These are phyloP conservation scores for Microvelia longipes DNA, from an alignment of 1,140 invertebrate species.

Conservation along the genomic window DNA sequence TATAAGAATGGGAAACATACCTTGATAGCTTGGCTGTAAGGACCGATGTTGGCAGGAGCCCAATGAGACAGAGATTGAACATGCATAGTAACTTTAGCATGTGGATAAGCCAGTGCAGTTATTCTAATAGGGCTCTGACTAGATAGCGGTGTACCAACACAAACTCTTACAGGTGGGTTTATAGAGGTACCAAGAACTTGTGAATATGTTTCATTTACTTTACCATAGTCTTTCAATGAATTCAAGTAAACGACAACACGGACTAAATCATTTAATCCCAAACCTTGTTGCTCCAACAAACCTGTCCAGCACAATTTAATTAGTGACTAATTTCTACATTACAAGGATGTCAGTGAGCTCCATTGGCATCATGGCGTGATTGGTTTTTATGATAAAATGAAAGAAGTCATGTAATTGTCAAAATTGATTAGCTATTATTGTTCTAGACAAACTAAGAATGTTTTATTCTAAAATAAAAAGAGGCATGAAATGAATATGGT, in stretches of 20 bases:
- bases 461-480: no score
- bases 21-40: constrained; percentile 81
- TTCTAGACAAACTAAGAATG: no score
- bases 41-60: constrained; percentile 89
- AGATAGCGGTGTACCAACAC: constrained; percentile 64
- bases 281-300: constrained; percentile 38
- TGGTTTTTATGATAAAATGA: constrained; percentile 8
- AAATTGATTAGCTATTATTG: no score
- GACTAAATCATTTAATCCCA: constrained; percentile 51
- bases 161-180: constrained; percentile 77
- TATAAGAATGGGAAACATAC: no score
- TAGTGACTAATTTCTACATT: no score
- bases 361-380: background rate
- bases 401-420: constrained; percentile 42
- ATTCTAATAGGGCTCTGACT: constrained; percentile 54
- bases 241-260: constrained; percentile 65
- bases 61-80: constrained; percentile 89
- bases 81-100: constrained; percentile 61
- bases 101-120: constrained; percentile 53
- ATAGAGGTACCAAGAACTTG: constrained; percentile 53
- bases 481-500: no score
- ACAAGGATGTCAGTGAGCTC: background rate
- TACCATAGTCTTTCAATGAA: constrained; percentile 60
- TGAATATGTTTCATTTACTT: constrained; percentile 61
- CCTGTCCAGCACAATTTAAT: no score